Base-by-base conservation (phyloP, 2,113 vertebrate species). In the Struthidea cinerea region DNA sequence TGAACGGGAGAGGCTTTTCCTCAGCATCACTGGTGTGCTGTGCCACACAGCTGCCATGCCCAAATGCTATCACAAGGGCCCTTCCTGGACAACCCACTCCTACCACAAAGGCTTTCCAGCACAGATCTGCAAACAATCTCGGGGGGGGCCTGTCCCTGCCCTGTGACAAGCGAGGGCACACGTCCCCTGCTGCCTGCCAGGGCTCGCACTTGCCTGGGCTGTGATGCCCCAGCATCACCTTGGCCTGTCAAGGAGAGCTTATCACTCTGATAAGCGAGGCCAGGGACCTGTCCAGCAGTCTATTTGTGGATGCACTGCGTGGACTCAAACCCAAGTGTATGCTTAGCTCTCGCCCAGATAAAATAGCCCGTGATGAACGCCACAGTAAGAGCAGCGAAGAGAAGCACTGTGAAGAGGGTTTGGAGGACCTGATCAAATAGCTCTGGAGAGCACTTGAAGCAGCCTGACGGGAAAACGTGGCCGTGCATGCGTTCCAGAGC, bases 361-460 rank as follows among this genome's bases (percentile, higher is more conserved):
- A 75, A 95, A 80, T 2, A 71, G 64, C 37, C 76, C 33, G 56
- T 28, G 93, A 78, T 68, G 76, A 90, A 47, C 61, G 64, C 68
- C 60, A 26, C 83, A 10, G 32, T 5, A 12, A 82, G 77, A 92
- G 73, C 84, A 64, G 64, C 12, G 6, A 26, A 10, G 50, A 85
- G 78, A n/a, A 52, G 87, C 35, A 0, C 49, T 3, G 24, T 68
- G 47, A 60, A 86, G 44, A 86, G 82, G 27, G 3, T 28, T 81
- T 94, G 80, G 85, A 94, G 71, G 64, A 47, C 18, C 88, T 88
- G 79, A 84, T 79, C 85, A 92, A 90, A 70, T 16, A 78, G 60
- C 61, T 93, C 90, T 60, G 78, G 83, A 84, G 85, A 93, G 90
- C 73, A 44, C 88, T 96, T 11, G 64, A 92, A 68, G 84, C 79